phyloP scores from a whole-genome alignment of 2,113 vertebrate species.

The Bombycilla garrulus region DNA sequence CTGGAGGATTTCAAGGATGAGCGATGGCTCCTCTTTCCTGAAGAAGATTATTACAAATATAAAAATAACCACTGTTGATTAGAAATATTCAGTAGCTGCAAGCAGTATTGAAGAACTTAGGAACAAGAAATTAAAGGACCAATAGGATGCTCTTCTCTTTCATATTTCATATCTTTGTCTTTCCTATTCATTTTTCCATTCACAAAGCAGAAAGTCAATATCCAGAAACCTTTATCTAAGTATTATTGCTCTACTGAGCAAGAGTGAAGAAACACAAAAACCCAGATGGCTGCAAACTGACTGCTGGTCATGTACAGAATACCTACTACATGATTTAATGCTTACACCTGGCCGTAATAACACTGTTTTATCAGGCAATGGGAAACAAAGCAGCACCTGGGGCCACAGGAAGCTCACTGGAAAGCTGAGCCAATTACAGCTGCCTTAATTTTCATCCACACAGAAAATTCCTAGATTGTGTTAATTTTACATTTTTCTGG shows the following conservation, averaged over 20 bases:
- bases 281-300: neutral
- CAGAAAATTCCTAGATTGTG: neutral
- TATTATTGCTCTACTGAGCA: neutral
- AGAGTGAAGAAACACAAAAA: neutral
- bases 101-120: neutral
- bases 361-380: neutral
- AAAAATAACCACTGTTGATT: conserved; percentile 18
- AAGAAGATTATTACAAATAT: conserved; percentile 29
- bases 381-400: neutral
- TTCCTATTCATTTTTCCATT: neutral
- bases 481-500: neutral
- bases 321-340: neutral
- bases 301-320: neutral
- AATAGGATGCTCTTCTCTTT: neutral
- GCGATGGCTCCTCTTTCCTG: conserved; percentile 81
- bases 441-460: neutral
- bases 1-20: conserved; percentile 83
- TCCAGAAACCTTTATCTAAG: neutral
- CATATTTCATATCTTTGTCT: neutral
- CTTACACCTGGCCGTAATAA: neutral
- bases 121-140: neutral
- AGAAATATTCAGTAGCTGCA: neutral
- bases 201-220: neutral
- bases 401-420: neutral
- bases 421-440: neutral